Base-by-base conservation (phyloP, 2,113 vertebrate species). In the Plectropomus leopardus region DNA sequence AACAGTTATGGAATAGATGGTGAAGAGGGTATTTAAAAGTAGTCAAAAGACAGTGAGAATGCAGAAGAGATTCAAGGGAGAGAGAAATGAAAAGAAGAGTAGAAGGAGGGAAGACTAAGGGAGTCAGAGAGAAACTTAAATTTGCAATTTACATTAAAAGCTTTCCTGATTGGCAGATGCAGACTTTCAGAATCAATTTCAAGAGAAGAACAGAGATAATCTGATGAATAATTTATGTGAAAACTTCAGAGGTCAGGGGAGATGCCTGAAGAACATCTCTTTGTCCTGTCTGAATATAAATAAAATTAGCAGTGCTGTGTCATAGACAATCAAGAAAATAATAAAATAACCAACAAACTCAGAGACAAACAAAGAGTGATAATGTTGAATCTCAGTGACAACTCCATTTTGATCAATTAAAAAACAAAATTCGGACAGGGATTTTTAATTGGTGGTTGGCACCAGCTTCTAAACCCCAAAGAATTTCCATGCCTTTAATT, bases 81-180 rank as follows among this genome's bases (percentile, higher is more conserved):
- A 15, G 8, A 10, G 17, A 1, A 47, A 10, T 32, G 32, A 58
- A 32, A 32, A 15, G 17, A 23, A 28, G 64, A 23, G 21, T 47
- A 7, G 15, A 36, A 19, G 44, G 2, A 16, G 16, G 50, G 34
- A 23, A 40, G 14, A 44, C 13, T 58, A 19, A 32, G 19, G 26
- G 15, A 75, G 23, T 30, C 23, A 21, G 26, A 32, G 8, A 55
- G 14, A 42, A 24, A 76, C 53, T n/a, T 14, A 63, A 67, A 76
- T 9, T 11, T 23, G 21, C 51, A 30, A n/a, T 23, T 58, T 58
- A 23, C 45, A 51, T 63, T 51, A 21, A 63, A 54, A 13, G 1
- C 28, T n/a, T 45, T 10, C 10, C 36, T 21, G 67, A 64, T 34
- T 36, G 26, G 48, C 74, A 80, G 5, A 66, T 16, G 10, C 21